phyloP scores from a whole-genome alignment of 2,888 invertebrate species.

The Dendrolimus houi region DNA sequence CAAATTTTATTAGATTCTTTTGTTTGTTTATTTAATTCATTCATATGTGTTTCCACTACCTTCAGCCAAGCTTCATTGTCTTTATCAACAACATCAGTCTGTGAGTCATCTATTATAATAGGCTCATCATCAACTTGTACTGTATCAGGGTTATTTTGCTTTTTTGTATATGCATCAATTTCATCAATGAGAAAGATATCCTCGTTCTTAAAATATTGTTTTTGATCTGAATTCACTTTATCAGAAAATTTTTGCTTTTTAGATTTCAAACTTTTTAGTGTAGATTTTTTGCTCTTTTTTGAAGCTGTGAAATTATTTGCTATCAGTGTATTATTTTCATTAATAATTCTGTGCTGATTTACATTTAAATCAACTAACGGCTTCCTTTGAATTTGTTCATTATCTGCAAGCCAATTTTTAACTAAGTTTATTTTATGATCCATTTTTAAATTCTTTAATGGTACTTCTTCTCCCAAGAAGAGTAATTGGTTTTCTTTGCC shows the following conservation, averaged over 20 bases:
- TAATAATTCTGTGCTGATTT: constrained; percentile 21
- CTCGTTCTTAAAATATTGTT: neutral
- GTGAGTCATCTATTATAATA: constrained; percentile 44
- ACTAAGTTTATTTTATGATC: constrained; percentile 41
- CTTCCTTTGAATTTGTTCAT: constrained; percentile 32
- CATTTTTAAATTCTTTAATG: constrained; percentile 31
- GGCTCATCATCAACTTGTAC: constrained; percentile 30
- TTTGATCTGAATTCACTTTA: constrained; percentile 6
- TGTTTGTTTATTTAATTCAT: constrained; percentile 9
- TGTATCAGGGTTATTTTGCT: neutral
- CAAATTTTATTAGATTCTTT: neutral
- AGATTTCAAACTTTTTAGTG: constrained; percentile 3
- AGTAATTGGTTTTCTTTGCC: constrained; percentile 36
- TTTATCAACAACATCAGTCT: constrained; percentile 39
- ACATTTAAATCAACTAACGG: constrained; percentile 51
- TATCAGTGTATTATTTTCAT: neutral
- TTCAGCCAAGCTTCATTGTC: constrained; percentile 49
- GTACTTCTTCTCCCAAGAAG: constrained; percentile 41
- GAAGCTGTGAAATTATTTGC: neutral
- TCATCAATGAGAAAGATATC: too few species aligned
- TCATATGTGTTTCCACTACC: constrained; percentile 37
- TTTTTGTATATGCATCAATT: constrained; percentile 1
- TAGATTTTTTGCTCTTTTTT: constrained; percentile 5
- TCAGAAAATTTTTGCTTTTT: constrained; percentile 2
- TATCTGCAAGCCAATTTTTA: constrained; percentile 48